Base-by-base conservation (phyloP, 2,888 invertebrate species). In the Drosophila incognita region DNA sequence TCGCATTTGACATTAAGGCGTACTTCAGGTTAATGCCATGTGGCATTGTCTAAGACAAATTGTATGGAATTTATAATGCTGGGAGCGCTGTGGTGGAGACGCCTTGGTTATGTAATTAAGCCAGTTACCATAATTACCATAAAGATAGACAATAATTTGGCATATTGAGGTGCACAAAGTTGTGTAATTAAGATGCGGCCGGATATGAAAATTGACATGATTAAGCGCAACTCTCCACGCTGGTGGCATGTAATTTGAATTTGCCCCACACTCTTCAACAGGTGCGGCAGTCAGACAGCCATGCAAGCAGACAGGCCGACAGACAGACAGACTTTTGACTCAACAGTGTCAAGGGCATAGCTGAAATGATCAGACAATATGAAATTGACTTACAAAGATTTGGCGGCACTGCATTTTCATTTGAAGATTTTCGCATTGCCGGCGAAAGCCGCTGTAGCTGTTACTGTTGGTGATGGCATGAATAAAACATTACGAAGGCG, bases 401-500 rank as follows among this genome's bases (percentile, higher is more conserved):
- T 73, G 65, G 51, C 49, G 40, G 48, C 27, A 29, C 29, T 31
- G 48, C 13, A 54, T 56, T 67, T 61, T 49, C 10, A 21, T n/a
- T 36, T 31, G 29, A 49, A 18, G 53, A 67, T 69, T 18, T 67
- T 66, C 58, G 68, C 52, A 60, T 40, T 31, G 71, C 35, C 27
- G 69, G 79, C 79, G 74, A 79, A 66, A 70, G 67, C 65, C 69
- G 59, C 2, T 42, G 56, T 21, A n/a, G 46, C 21, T 64, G 69
- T 38, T 61, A 62, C 13, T 53, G 66, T 38, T 65, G 67, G 29
- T 46, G 60, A 48, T 69, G 62, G 74, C 77, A 87, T 87, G 86
- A 87, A 87, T 87, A 87, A 87, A 87, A 87, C 86, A 87, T 87
- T 87, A 82, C 74, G 87, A 81, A 87, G 86, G 87, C 86, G 86